Percentiles rank a stretch among this genome's conserved stretches.
These are phyloP conservation scores for Stenurella melanura DNA, from an alignment of 2,888 invertebrate genomes.

Conservation along the genomic window DNA sequence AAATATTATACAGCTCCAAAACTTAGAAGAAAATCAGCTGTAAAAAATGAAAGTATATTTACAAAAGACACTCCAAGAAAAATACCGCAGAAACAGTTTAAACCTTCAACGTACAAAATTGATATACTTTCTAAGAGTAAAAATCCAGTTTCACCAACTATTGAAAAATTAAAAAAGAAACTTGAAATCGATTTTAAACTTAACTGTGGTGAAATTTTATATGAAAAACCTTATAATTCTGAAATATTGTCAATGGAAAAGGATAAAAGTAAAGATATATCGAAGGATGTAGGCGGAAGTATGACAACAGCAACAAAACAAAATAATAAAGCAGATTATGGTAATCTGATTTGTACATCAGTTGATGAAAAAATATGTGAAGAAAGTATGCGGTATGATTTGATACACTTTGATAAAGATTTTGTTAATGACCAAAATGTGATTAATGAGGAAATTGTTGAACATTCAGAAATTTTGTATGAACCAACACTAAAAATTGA, in stretches of 20 bases:
- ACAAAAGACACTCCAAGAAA: not conserved
- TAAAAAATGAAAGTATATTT: slow-evolving; percentile 6
- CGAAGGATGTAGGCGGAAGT: not conserved
- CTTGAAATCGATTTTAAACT: slow-evolving; percentile 33
- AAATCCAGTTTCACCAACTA: slow-evolving; percentile 39
- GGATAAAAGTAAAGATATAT: not conserved
- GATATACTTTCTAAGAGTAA: slow-evolving; percentile 35
- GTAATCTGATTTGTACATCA: not conserved
- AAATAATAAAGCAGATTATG: not conserved
- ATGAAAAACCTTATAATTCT: not conserved
- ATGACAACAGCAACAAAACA: not conserved
- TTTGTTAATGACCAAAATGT: not conserved
- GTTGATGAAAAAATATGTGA: not conserved
- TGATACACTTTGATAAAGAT: not conserved
- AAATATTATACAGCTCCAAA: slow-evolving; percentile 32
- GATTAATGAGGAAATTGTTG: not conserved
- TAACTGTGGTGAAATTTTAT: not conserved
- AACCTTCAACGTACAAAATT: not conserved
- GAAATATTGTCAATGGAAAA: not conserved
- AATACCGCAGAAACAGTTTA: not conserved
- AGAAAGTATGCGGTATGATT: not conserved
- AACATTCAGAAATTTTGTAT: not conserved
- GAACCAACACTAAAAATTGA: not conserved
- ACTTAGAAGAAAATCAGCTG: slow-evolving; percentile 26
- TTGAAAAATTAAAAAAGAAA: slow-evolving; percentile 38